phyloP scores from a whole-genome alignment of 2,113 vertebrate species.

The Bos javanicus region DNA sequence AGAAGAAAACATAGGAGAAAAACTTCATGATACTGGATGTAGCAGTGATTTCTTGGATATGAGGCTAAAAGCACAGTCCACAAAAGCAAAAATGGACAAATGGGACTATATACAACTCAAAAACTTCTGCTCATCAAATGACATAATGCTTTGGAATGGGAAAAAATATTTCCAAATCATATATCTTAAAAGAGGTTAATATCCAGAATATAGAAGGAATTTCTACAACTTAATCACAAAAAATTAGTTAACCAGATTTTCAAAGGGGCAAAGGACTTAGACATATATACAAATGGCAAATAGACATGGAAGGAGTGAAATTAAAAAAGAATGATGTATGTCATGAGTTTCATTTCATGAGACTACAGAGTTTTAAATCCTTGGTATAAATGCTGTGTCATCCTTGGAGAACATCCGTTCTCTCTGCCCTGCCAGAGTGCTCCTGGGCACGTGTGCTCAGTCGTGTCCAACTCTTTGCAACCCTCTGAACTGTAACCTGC shows the following conservation, averaged over 20 bases:
- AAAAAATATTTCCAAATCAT: not conserved
- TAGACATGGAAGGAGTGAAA: not conserved
- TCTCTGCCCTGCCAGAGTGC: not conserved
- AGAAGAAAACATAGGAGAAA: not conserved
- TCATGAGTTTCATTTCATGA: not conserved
- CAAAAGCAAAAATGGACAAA: not conserved
- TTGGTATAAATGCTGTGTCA: not conserved
- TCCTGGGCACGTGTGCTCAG: not conserved
- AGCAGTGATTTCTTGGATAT: not conserved
- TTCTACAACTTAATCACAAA: not conserved
- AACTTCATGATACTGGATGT: not conserved
- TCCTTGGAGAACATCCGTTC: not conserved
- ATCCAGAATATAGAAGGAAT: not conserved
- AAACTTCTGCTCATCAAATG: not conserved
- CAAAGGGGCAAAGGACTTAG: not conserved
- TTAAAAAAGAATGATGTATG: not conserved
- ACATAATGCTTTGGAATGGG: not conserved
- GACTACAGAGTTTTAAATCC: not conserved
- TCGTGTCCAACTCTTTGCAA: not conserved
- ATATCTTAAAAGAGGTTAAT: not conserved
- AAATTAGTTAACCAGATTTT: not conserved
- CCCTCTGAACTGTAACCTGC: not conserved
- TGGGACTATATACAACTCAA: not conserved
- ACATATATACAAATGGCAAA: not conserved
- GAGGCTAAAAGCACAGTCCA: not conserved